phyloP scores from a whole-genome alignment of 2,113 vertebrate species.

The Ursus arctos region DNA sequence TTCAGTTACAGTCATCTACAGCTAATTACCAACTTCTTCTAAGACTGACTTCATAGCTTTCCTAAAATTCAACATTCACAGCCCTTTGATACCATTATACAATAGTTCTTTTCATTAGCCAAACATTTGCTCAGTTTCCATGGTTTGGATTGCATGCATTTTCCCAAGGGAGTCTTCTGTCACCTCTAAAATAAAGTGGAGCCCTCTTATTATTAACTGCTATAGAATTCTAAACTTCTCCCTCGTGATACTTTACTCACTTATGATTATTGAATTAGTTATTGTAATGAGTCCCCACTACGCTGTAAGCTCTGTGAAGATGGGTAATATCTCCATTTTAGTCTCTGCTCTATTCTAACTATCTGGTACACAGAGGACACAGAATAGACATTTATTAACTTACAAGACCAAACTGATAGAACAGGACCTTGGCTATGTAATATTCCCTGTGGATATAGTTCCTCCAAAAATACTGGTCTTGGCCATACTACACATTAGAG shows the following conservation, averaged over 20 bases:
- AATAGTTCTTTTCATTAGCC: not conserved
- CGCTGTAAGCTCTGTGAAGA: not conserved
- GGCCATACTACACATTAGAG: not conserved
- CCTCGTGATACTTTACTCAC: not conserved
- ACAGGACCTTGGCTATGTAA: not conserved
- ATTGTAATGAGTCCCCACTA: not conserved
- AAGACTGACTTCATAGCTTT: not conserved
- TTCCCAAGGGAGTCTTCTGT: not conserved
- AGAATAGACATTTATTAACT: not conserved
- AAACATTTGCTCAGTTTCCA: not conserved
- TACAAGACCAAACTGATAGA: not conserved
- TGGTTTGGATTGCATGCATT: not conserved
- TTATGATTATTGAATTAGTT: conserved; percentile 21
- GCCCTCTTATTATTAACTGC: not conserved
- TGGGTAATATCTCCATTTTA: not conserved
- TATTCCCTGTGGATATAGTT: not conserved
- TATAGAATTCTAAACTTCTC: conserved; percentile 10
- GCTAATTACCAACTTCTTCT: conserved; percentile 21
- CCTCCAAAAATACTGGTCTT: not conserved
- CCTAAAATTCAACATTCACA: not conserved
- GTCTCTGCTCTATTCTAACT: not conserved
- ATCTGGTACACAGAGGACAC: not conserved
- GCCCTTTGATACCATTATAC: not conserved
- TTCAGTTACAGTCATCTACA: not conserved
- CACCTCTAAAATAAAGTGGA: not conserved